Evolutionary conservation across 2,797 vertebrate species (phyloP), one percentile per base, ranked within the genome.

Genomic region (Catostomus latipinnis): DNA sequence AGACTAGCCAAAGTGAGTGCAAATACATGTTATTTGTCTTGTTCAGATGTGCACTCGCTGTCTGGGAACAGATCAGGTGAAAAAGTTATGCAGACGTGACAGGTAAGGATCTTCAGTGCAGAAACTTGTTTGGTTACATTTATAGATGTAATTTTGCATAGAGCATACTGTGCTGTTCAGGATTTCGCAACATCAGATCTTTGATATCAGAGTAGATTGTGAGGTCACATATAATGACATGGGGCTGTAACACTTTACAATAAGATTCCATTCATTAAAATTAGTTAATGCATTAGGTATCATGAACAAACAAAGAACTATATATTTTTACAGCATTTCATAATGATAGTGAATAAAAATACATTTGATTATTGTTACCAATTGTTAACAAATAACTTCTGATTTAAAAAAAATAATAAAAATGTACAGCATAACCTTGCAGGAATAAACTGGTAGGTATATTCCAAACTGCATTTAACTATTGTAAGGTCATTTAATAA

Each of bases 51-150:
- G 4, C 12, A 11, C 34, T 43, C 7, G 72, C 50, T 54, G 60
- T 13, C 22, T 53, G 75, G 56, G 53, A 52, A 53, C 48, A 10
- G 18, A 46, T 78, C 10, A 63, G 8, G 60, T 65, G 76, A 61
- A 67, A 67, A 72, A 72, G 70, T 6, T 13, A 56, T 80, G 61
- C 16, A 67, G 49, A 62, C 9, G 69, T 73, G 70, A 67, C 61
- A 52, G 78, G 78, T 80, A 72, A 58, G 78, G 60, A 72, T 34
- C 14, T 45, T n/a, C 3, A 4, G 1, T 16, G 56, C 11, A 53
- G 54, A 56, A 49, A 34, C 50, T n/a, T n/a, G 54, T 5, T 56
- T 56, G 5, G 4, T 14, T 56, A n/a, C 13, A 6, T 34, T 18
- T 34, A 34, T 34, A 3, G 3, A 34, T 34, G 0, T 34, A 34